Base-by-base conservation (phyloP, 2,113 vertebrate genomes). In the Rhodinocichla rosea region DNA sequence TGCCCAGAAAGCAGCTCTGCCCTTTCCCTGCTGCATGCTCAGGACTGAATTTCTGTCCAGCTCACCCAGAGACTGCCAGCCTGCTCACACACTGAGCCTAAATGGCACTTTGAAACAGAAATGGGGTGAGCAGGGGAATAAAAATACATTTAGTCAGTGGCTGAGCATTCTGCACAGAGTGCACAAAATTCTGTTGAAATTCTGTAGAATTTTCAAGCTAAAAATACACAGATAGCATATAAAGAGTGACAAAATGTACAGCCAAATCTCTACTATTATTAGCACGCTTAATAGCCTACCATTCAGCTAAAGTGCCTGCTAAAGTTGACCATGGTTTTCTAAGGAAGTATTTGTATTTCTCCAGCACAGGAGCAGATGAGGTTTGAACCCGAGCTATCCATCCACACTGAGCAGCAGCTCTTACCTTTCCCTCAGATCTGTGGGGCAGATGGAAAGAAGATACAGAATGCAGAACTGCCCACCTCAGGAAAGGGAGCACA, bases 361-460 rank as follows among this genome's bases (percentile, higher is more conserved):
- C 45, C 21, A 37, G 30, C 60, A 24, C 52, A 35, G 55, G 32
- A 69, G 32, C 3, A 65, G 45, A 40, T 10, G 28, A 77, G n/a
- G 22, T 45, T n/a, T 53, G 40, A 87, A 73, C 11, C 7, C 1
- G 0, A 91, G n/a, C 30, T 53, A 3, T 53, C 56, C 0, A 0
- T 22, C 81, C 59, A 37, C 4, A 12, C 15, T 14, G 30, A 83
- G 67, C 63, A 79, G 62, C 37, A 39, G 33, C 39, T 27, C 24
- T 7, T 12, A 10, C 19, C 20, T 32, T 45, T 7, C 69, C 49
- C 45, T 52, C 55, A 30, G 6, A 6, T 18, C 24, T 33, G 18
- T 18, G 37, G 39, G 33, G 57, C 64, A 67, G 56, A 10, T 5
- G 9, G 32, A 69, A 81, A 65, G 21, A 35, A 47, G 49, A 63